Evolutionary conservation across 2,888 invertebrate species (phyloP), one percentile per base, ranked within the genome.

Genomic region (Mycogona germanica): DNA sequence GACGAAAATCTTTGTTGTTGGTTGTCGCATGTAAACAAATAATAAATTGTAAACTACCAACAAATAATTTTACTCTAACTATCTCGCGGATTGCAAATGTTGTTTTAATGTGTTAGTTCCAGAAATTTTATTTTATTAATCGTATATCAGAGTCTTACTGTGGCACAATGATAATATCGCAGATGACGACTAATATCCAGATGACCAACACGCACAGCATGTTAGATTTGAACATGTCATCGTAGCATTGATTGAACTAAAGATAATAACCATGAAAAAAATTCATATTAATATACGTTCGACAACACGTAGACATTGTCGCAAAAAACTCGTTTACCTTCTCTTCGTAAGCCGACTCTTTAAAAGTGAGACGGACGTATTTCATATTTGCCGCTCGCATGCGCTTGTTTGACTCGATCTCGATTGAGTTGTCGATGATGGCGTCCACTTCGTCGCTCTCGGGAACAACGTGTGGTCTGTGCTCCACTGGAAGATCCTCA

Each of bases 141-240:
- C n/a, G n/a, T n/a, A 55, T 37, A 32, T 9, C 35, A 32, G 35
- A 12, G 9, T 32, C 76, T 75, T 67, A 84, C 83, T 80, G 75
- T 53, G 80, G 82, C 63, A 61, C 48, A 49, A 63, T 60, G 38
- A 62, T 58, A 42, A 68, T 58, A 45, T 71, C 68, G 19, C 65
- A 60, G 21, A 61, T 53, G 50, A 64, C 65, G n/a, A 92, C 86
- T 67, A 89, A 87, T 44, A 91, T 72, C 87, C 93, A 91, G 58
- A 93, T 81, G 62, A 91, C 79, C 67, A 87, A 83, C 64, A 91
- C 88, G 72, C 92, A 92, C 66, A 89, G 76, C 75, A 93, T 86
- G 69, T 95, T 93, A 17, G 92, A 92, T 67, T 89, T 87, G 73
- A 93, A 93, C 79, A 92, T 91, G 63, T 82, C 84, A 72, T 95